A percentile compares a stretch with the other conserved stretches of the same genome.
These are phyloP conservation scores for Hippopotamus amphibius DNA, from an alignment of 2,113 vertebrate species.

Conservation along the genomic window DNA sequence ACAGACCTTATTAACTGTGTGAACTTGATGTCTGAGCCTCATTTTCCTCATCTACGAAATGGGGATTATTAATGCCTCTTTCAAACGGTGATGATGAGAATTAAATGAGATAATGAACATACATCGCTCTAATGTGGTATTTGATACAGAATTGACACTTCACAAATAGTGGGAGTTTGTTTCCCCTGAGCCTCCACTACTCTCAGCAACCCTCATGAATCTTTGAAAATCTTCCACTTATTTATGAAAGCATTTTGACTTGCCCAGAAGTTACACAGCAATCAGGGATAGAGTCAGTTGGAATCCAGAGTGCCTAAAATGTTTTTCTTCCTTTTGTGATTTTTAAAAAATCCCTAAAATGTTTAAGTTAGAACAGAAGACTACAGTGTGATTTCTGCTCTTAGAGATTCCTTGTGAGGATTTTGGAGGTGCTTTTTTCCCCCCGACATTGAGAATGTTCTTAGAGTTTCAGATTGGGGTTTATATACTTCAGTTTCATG, in stretches of 20 bases:
- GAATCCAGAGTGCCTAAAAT: conserved; percentile 46
- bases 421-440: background rate
- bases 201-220: background rate
- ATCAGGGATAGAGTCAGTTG: background rate
- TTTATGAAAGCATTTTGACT: conserved; percentile 44
- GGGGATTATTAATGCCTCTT: conserved; percentile 17
- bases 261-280: conserved; percentile 24
- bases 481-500: conserved; percentile 3
- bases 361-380: conserved; percentile 37
- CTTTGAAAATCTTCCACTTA: conserved; percentile 1
- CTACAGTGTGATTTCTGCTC: conserved; percentile 10
- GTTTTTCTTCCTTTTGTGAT: background rate
- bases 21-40: conserved; percentile 20
- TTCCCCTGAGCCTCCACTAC: background rate
- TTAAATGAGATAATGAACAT: background rate
- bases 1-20: background rate
- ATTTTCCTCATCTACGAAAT: conserved; percentile 53
- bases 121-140: background rate
- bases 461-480: background rate
- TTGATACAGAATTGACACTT: background rate
- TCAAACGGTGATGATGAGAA: background rate
- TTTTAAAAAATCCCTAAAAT: conserved; percentile 41
- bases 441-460: background rate
- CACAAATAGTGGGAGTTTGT: background rate
- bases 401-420: background rate